phyloP scores from a whole-genome alignment of 2,797 vertebrate genomes.

The Bradypus variegatus region DNA sequence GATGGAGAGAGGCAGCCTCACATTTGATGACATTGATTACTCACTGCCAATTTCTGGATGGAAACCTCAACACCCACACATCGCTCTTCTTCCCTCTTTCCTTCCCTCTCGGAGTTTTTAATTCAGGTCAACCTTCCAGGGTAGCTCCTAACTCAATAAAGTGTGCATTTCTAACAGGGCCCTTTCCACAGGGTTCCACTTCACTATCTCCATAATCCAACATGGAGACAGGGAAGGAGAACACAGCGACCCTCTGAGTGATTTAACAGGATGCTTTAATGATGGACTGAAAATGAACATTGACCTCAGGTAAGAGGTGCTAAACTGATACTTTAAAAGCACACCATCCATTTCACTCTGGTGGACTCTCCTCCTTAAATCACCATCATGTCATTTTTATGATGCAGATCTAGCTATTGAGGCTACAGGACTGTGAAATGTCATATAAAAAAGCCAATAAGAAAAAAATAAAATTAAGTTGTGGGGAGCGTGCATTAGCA shows the following conservation, averaged over 20 bases:
- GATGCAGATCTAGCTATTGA: constrained; percentile 69
- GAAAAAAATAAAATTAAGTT: constrained; percentile 75
- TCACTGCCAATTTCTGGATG: neutral
- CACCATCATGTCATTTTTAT: constrained; percentile 73
- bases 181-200: constrained; percentile 69
- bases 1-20: constrained; percentile 63
- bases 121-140: constrained; percentile 58
- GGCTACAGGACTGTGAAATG: constrained; percentile 75
- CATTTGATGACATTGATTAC: constrained; percentile 49
- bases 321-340: constrained; percentile 75
- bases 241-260: constrained; percentile 64
- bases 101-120: constrained; percentile 61
- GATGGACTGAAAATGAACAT: constrained; percentile 74
- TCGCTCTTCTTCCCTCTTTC: constrained; percentile 49
- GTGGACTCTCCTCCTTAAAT: constrained; percentile 72
- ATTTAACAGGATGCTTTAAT: constrained; percentile 75
- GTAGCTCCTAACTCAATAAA: constrained; percentile 66
- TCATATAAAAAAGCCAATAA: constrained; percentile 71
- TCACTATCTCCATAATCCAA: constrained; percentile 72
- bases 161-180: constrained; percentile 52
- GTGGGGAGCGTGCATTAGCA: constrained; percentile 70
- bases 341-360: constrained; percentile 71
- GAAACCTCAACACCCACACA: constrained; percentile 25
- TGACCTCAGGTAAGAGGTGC: constrained; percentile 76
- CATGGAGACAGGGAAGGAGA: constrained; percentile 61